Evolutionary conservation across 64 coral and sea anemone species (phyloP).

Genomic region (Astreopora myriophthalma): DNA sequence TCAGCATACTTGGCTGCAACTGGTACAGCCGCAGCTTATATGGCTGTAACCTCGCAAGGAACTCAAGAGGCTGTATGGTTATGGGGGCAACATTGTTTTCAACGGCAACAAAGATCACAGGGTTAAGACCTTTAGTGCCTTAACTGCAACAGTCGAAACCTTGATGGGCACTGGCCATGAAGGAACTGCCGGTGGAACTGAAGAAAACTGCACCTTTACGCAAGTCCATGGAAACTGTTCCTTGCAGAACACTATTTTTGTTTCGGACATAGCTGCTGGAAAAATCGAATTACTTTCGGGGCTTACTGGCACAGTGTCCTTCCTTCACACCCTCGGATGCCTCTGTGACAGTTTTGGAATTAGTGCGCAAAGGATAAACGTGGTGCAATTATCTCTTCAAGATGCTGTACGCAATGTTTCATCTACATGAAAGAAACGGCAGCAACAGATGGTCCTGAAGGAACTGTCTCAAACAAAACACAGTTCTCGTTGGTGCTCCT

Average conservation of each 20-base stretch:
- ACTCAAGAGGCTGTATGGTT: constrained; percentile 30
- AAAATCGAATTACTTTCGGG: background rate
- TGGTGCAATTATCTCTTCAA: constrained; percentile 6
- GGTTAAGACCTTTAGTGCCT: constrained; percentile 40
- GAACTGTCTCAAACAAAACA: constrained; percentile 18
- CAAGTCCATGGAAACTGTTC: background rate
- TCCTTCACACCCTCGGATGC: constrained; percentile 10
- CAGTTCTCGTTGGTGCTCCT: background rate
- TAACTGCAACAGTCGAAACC: background rate
- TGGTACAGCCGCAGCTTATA: constrained; percentile 12
- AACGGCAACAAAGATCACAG: constrained; percentile 2
- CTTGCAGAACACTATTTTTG: background rate
- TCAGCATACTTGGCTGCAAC: constrained; percentile 49
- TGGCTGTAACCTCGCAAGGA: background rate
- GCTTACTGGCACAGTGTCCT: constrained; percentile 31
- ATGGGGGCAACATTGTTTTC: background rate
- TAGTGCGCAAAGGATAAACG: background rate
- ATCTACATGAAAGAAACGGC: constrained; percentile 14
- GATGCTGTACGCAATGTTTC: constrained; percentile 37
- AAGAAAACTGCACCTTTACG: background rate
- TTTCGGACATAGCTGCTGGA: background rate
- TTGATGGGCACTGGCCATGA: constrained; percentile 49
- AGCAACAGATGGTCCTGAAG: constrained; percentile 23
- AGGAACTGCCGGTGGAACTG: constrained; percentile 53
- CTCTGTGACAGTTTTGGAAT: constrained; percentile 19